Percentiles rank a stretch among this genome's conserved stretches.
phyloP scores from a whole-genome alignment of 2,113 vertebrate genomes.

The Marmota flaviventris region DNA sequence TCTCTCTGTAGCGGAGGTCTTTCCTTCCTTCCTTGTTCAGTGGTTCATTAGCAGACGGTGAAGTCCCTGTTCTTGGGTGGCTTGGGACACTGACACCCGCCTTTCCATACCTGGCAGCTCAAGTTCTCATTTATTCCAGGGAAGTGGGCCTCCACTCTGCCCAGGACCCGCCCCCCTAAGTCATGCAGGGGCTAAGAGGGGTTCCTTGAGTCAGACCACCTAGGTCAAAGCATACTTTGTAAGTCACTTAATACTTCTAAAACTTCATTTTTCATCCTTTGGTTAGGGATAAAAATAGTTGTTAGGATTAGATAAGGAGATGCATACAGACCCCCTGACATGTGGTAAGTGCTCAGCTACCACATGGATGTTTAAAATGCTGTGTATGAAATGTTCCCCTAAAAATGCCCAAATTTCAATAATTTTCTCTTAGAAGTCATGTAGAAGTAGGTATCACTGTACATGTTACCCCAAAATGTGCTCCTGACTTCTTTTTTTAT shows the following conservation, averaged over 20 bases:
- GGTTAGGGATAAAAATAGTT: not conserved
- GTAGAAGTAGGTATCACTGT: not conserved
- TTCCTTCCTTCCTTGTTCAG: not conserved
- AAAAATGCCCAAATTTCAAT: constrained; percentile 30
- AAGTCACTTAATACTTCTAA: constrained; percentile 41
- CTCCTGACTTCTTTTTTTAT: not conserved
- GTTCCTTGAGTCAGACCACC: not conserved
- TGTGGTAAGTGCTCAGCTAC: not conserved
- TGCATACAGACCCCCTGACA: not conserved
- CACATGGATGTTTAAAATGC: not conserved
- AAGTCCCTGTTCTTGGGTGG: not conserved
- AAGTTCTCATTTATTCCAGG: not conserved
- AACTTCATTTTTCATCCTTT: not conserved
- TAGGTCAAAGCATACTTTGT: constrained; percentile 7
- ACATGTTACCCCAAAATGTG: not conserved
- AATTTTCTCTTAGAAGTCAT: constrained; percentile 3
- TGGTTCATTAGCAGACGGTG: not conserved
- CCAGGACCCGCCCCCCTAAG: not conserved
- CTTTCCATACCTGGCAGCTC: not conserved
- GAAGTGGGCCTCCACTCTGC: not conserved
- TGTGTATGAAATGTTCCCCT: not conserved
- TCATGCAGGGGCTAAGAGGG: not conserved
- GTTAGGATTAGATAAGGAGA: not conserved
- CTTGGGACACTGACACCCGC: not conserved
- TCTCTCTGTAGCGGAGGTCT: not conserved